Evolutionary conservation across 1,140 invertebrate genomes (phyloP).

Genomic region (Procambarus clarkii): DNA sequence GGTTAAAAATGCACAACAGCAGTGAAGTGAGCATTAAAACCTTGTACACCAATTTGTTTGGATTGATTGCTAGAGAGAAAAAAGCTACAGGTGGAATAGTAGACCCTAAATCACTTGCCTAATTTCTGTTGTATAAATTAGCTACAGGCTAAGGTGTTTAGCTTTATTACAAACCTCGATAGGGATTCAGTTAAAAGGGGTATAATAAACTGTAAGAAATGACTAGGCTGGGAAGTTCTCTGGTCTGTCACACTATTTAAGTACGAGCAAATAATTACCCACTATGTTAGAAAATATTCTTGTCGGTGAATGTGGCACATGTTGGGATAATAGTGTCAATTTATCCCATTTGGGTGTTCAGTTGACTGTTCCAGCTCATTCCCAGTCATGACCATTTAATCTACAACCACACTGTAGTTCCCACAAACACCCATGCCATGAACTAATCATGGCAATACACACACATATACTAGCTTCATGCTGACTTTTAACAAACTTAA

Average conservation of each 20-base stretch:
- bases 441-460: neutral
- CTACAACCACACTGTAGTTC: neutral
- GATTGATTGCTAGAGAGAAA: conserved; percentile 19
- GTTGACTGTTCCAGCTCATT: neutral
- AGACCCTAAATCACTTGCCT: neutral
- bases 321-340: neutral
- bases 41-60: conserved; percentile 17
- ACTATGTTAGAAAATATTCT: neutral
- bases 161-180: conserved; percentile 4
- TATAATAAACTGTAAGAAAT: neutral
- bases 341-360: neutral
- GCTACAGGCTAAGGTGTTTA: neutral
- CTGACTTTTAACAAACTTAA: no score
- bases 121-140: neutral
- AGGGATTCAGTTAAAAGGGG: neutral
- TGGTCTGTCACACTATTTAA: neutral
- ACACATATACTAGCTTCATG: neutral
- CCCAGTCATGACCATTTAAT: neutral
- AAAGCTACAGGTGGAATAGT: conserved; percentile 12
- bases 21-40: conserved; percentile 13
- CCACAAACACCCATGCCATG: neutral
- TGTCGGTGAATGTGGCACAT: neutral
- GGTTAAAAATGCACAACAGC: conserved; percentile 22
- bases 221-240: neutral
- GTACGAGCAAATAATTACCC: neutral